phyloP scores from a whole-genome alignment of 2,888 invertebrate species.

The Plebejus melissa region DNA sequence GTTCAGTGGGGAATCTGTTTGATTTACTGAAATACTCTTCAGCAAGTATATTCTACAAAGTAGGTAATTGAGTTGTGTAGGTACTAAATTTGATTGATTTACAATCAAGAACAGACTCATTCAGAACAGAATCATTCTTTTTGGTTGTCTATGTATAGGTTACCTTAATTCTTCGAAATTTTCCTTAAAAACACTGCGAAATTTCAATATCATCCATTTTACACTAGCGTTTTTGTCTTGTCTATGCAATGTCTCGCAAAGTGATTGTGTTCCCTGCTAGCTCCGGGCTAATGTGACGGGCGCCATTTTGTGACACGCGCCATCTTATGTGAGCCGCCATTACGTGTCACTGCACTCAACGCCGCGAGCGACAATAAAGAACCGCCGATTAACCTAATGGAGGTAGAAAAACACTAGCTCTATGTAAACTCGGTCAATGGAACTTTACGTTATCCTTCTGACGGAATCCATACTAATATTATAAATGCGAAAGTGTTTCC shows the following conservation, averaged over 20 bases:
- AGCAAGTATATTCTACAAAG: neutral
- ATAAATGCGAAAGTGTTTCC: no score
- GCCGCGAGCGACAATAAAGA: neutral
- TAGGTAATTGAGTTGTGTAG: neutral
- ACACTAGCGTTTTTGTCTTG: neutral
- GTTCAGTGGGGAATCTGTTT: neutral
- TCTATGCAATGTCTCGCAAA: neutral
- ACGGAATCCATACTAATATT: neutral
- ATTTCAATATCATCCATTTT: neutral
- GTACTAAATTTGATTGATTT: no score
- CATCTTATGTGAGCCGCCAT: neutral
- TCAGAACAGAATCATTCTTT: no score
- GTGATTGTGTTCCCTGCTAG: neutral
- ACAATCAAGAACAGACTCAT: no score
- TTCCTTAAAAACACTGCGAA: neutral
- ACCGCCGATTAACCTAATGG: constrained; percentile 4
- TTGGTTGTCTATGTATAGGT: no score
- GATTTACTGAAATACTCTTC: neutral
- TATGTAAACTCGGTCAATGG: neutral
- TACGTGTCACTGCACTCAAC: neutral
- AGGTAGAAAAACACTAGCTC: neutral
- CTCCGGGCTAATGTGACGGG: neutral
- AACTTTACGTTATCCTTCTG: neutral
- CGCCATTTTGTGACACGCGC: neutral
- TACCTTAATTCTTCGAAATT: no score